A percentile compares a stretch with the other conserved stretches of the same genome.
These are phyloP conservation scores for Caenorhabditis tropicalis DNA, from an alignment of 1,140 invertebrate species.

Conservation along the genomic window DNA sequence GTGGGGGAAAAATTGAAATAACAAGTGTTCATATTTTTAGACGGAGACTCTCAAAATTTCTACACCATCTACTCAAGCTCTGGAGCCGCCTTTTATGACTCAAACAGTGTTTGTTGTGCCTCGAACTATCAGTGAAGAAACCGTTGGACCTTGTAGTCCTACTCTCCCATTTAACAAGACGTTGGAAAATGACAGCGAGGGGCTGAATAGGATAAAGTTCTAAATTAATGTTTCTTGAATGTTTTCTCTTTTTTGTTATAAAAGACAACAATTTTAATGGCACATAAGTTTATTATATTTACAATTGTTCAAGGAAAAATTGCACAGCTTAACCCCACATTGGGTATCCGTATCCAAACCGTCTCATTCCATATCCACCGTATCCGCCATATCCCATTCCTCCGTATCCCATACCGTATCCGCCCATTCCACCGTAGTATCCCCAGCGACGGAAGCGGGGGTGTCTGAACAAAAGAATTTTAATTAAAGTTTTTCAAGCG, in stretches of 20 bases:
- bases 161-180: neutral
- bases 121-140: neutral
- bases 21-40: neutral
- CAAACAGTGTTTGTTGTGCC: neutral
- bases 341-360: too few species aligned
- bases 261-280: too few species aligned
- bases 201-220: neutral
- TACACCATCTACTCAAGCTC: neutral
- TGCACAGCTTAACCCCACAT: neutral
- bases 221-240: too few species aligned
- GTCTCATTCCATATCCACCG: neutral
- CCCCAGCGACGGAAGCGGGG: neutral
- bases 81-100: neutral
- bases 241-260: too few species aligned
- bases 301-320: too few species aligned
- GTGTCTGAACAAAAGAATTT: neutral
- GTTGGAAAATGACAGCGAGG: neutral
- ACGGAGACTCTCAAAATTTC: neutral
- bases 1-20: neutral
- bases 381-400: neutral
- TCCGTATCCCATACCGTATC: constrained; percentile 16
- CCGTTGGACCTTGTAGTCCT: neutral
- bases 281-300: too few species aligned
- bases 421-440: constrained; percentile 12
- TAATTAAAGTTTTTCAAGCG: neutral